phyloP scores from a whole-genome alignment of 1,140 invertebrate genomes.

The Hirudo medicinalis region DNA sequence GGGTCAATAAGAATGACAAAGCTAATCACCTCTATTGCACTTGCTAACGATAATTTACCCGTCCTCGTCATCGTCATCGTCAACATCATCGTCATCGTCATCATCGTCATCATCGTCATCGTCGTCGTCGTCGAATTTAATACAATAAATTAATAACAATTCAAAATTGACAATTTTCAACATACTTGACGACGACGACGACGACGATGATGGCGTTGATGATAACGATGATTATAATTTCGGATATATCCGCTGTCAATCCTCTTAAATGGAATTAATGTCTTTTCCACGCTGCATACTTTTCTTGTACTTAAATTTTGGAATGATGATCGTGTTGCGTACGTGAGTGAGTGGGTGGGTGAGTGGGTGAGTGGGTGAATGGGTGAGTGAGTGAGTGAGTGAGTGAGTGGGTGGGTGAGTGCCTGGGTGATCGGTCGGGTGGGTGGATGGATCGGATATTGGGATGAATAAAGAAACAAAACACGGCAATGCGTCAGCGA shows the following conservation, averaged over 20 bases:
- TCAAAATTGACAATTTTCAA: too few relatives aligned
- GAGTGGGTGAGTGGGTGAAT: constrained; percentile 22
- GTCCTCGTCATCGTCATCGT: constrained; percentile 14
- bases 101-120: constrained; percentile 15
- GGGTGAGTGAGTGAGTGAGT: constrained; percentile 22
- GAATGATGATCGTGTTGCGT: not conserved
- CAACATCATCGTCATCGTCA: constrained; percentile 5
- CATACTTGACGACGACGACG: too few relatives aligned
- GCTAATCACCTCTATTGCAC: too few relatives aligned
- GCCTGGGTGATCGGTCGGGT: not conserved
- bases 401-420: constrained; percentile 13
- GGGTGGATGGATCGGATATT: not conserved
- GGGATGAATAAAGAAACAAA: not conserved
- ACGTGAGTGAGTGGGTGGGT: constrained; percentile 22
- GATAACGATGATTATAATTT: too few relatives aligned
- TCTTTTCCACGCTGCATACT: not conserved
- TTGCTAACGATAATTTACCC: not conserved
- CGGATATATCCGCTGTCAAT: too few relatives aligned
- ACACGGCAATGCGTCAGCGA: too few relatives aligned
- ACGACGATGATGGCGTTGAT: too few relatives aligned
- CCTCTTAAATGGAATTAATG: too few relatives aligned
- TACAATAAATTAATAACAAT: too few relatives aligned
- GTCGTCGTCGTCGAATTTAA: too few relatives aligned
- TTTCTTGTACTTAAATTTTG: not conserved
- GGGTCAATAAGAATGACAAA: too few relatives aligned